Base-by-base conservation (phyloP, 2,888 invertebrate species). In the Dorcus hopei region DNA sequence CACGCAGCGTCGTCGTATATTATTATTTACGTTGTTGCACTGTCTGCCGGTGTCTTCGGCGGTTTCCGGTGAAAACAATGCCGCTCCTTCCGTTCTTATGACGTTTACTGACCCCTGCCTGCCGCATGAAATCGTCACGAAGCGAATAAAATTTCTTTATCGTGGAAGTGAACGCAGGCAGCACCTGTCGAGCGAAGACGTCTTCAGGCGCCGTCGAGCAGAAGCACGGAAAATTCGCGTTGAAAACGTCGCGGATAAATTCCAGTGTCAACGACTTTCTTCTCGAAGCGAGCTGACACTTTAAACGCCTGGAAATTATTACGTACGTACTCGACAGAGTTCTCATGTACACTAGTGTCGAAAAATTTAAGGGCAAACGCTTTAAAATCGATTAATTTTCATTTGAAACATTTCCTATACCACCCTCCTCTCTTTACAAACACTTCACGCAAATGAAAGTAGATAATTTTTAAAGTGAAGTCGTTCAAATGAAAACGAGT, bases 61-160 rank as follows among this genome's bases (percentile, higher is more conserved):
- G 61, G 58, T 42, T 58, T 58, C 58, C 58, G 58, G 49, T 42
- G 58, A 53, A 53, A 58, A 58, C 58, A 58, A 58, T 58, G 48
- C 19, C 19, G 19, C 58, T 40, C 48, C 58, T 58, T 58, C 58
- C 58, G 58, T 58, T 58, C 58, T 58, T 58, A 49, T 53, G 53
- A 53, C 53, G 52, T 38, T 11, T 39, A 54, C 53, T 58, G 58
- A 58, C 58, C 58, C 54, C 58, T 48, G 38, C n/a, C 38, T 49
- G 58, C 52, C 49, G 39, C 40, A 57, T 33, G 6, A 4, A 33
- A 7, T 33, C 26, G 57, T 57, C 57, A 47, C 52, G 57, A 43
- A 38, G 48, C 47, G 45, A 43, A 45, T 45, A 54, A 45, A 47
- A 16, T 45, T 9, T 16, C 14, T 45, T 38, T 7, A 39, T 33